Percentiles rank a stretch among this genome's conserved stretches.
Conservation (phyloP, 2,113 vertebrate species). For the Rhea pennata region DNA sequence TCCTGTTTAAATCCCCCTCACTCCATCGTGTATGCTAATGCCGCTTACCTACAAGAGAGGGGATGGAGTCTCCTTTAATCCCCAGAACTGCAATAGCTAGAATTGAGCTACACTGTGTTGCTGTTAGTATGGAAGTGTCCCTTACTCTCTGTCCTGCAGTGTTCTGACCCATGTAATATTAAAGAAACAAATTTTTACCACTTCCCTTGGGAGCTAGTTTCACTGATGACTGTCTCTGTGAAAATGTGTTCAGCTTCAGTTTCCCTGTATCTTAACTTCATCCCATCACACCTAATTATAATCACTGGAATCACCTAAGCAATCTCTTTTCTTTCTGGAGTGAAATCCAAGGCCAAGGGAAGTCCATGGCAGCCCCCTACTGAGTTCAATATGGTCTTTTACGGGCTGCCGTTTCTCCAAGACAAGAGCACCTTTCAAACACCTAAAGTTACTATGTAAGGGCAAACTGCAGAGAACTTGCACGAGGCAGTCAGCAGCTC, state of each 20-base stretch:
- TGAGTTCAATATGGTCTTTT: background rate
- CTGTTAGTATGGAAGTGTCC: background rate
- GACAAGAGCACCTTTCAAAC: background rate
- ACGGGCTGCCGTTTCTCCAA: background rate
- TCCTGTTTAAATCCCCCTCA: background rate
- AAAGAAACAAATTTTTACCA: background rate
- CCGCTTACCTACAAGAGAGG: background rate
- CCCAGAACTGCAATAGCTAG: background rate
- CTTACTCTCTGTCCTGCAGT: background rate
- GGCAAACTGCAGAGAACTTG: background rate
- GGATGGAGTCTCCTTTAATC: background rate
- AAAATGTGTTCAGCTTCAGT: background rate
- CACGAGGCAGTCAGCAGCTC: background rate
- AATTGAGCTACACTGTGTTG: background rate
- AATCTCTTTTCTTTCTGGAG: background rate
- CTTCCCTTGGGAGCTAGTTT: background rate
- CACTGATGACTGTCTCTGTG: background rate
- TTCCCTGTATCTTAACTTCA: slow-evolving; percentile 3
- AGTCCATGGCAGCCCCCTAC: background rate
- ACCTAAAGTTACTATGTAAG: background rate
- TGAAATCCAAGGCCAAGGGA: background rate
- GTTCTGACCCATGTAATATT: background rate
- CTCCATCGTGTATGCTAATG: background rate
- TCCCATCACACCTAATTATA: background rate
- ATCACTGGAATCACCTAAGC: background rate